Evolutionary conservation across 2,113 vertebrate species (phyloP).

Genomic region (Megaceryle maxima): DNA sequence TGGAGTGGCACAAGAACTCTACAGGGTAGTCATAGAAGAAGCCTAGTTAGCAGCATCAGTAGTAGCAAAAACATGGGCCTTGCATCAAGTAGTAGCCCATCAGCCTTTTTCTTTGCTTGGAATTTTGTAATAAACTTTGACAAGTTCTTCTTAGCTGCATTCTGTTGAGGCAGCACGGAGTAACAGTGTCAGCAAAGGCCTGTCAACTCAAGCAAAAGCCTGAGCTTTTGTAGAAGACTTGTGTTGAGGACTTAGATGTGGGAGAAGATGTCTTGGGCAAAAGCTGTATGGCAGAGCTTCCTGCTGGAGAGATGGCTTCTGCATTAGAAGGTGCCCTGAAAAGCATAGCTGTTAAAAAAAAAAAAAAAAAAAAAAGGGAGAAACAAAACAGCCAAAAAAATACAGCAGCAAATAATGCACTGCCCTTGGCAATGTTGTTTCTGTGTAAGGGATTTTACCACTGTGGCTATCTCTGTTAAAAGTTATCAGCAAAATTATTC

Average conservation of each 20-base stretch:
- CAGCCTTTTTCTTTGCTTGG: not conserved
- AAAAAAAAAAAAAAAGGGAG: not conserved
- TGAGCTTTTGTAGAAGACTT: not conserved
- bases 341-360: not conserved
- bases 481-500: not conserved
- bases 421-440: not conserved
- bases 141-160: not conserved
- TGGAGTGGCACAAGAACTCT: not conserved
- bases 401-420: not conserved
- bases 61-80: not conserved
- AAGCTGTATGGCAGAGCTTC: not conserved
- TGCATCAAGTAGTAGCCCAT: not conserved
- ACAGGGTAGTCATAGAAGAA: not conserved
- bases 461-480: not conserved
- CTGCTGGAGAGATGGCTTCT: not conserved
- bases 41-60: not conserved
- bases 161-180: not conserved
- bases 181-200: not conserved
- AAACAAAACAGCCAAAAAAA: not conserved
- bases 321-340: not conserved
- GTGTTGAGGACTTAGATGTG: not conserved
- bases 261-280: not conserved
- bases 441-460: not conserved
- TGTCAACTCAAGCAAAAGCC: not conserved
- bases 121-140: conserved; percentile 30